Conservation (phyloP, 2,888 invertebrate species). For the Luffia ferchaultella region DNA sequence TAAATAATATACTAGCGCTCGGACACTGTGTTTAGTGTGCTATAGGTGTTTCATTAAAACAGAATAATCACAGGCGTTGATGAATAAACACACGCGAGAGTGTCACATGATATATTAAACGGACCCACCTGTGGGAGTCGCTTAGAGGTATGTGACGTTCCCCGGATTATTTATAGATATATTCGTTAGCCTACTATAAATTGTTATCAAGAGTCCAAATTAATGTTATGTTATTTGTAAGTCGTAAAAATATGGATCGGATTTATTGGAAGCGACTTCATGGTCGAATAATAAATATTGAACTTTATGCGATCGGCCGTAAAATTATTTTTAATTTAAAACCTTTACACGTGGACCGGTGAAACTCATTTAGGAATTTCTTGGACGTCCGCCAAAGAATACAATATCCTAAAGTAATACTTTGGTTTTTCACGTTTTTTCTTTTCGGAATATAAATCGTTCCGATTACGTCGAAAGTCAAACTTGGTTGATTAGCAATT, state of each 20-base stretch:
- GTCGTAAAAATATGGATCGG: constrained; percentile 7
- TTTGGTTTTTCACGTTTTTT: neutral
- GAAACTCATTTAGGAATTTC: neutral
- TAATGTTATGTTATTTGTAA: constrained; percentile 2
- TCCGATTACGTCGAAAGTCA: neutral
- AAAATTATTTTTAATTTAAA: neutral
- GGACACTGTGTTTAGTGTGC: no score
- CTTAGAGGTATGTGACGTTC: constrained; percentile 18
- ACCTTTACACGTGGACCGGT: neutral
- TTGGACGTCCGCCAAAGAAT: neutral
- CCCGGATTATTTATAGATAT: constrained; percentile 35
- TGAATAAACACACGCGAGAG: no score
- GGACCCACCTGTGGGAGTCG: constrained; percentile 6
- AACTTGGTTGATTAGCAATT: no score
- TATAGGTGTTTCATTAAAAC: no score
- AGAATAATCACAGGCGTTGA: no score
- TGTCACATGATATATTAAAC: constrained; percentile 1
- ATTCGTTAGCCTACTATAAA: constrained; percentile 43
- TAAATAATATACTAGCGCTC: no score
- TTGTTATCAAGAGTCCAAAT: constrained; percentile 21
- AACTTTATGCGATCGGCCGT: neutral
- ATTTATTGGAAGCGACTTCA: neutral
- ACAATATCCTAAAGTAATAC: neutral
- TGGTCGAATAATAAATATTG: neutral
- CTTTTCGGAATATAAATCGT: neutral